phyloP scores from a whole-genome alignment of 2,888 invertebrate species.

The Caenorhabditis sulstoni region DNA sequence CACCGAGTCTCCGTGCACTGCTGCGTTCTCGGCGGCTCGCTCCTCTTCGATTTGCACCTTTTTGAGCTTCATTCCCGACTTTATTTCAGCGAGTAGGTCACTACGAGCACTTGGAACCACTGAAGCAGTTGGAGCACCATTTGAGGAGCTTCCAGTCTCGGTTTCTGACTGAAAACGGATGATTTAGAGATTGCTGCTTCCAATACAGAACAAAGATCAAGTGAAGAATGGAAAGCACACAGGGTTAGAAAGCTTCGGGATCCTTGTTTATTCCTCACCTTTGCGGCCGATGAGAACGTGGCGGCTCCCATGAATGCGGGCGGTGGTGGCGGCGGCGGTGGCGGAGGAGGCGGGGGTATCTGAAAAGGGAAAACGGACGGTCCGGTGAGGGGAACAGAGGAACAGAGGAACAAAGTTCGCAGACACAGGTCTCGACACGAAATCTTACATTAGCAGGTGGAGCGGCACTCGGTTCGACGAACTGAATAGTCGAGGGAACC shows the following conservation, averaged over 20 bases:
- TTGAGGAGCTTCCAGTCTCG: slow-evolving; percentile 8
- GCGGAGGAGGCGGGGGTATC: slow-evolving; percentile 71
- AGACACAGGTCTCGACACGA: not conserved
- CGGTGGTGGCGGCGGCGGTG: slow-evolving; percentile 75
- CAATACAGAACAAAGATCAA: not conserved
- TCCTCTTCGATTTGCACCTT: slow-evolving; percentile 73
- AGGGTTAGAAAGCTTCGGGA: not conserved
- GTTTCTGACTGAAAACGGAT: not conserved
- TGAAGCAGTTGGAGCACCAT: not conserved
- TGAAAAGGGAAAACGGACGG: slow-evolving; percentile 42
- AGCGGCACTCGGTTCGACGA: slow-evolving; percentile 58
- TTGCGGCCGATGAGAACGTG: slow-evolving; percentile 41
- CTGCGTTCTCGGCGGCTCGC: slow-evolving; percentile 69
- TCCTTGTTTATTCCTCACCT: slow-evolving; percentile 18
- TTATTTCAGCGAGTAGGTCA: slow-evolving; percentile 77
- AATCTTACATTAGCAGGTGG: slow-evolving; percentile 57
- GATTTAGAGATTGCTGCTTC: not conserved
- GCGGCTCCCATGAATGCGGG: slow-evolving; percentile 58
- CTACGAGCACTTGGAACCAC: not conserved
- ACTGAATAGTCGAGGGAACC: slow-evolving; percentile 62
- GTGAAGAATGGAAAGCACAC: not conserved
- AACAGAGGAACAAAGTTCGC: not conserved
- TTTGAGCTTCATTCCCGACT: slow-evolving; percentile 75
- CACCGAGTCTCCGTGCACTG: slow-evolving; percentile 74
- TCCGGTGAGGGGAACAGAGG: too few relatives aligned